Evolutionary conservation across 1,140 invertebrate species (phyloP), one percentile per base, ranked within the genome.

Genomic region (Dendrolimus kikuchii): DNA sequence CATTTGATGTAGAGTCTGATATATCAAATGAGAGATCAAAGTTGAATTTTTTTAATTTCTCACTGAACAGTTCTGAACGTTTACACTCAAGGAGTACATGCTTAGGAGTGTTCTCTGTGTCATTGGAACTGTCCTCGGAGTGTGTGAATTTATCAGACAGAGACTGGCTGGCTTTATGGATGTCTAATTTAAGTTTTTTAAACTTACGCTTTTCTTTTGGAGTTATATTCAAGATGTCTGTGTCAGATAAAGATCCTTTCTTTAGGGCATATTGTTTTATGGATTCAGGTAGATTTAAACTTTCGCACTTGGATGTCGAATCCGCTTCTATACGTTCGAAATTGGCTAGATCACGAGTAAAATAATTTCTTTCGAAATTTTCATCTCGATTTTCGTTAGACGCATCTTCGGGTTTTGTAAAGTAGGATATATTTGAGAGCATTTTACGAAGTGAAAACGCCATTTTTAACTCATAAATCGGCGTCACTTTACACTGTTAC

Each of bases 391-490:
- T 5, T 37, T 44, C 7, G 50, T 23, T 23, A 23, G 1, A 23
- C 23, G 23, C 23, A 23, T 23, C 74, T 3, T 66, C 77, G 4
- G 71, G 50, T 59, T 78, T 83, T 53, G 81, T 78, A 56, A 86
- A 84, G 59, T 83, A 81, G 38, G 60, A 74, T 40, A 84, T 86
- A 48, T 82, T 83, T 5, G 81, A 84, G 46, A 86, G 58, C 60
- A 86, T 86, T 59, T 76, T 77, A 53, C 74, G 57, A 23, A 82
- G 62, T 7, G 82, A 77, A 66, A 82, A 86, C 72, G 79, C 77
- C 82, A 86, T 86, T 61, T 60, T 70, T 58, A 8, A 6, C 9
- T 23, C 50, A 38, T 38, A 6, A 43, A 40, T 7, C 9, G 10
- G 5, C 40, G 4, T 42, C 23, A n/a, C 7, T 36, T 36, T 45